Evolutionary conservation across 2,797 vertebrate genomes (phyloP), one percentile per base, ranked within the genome.

Genomic region (Smutsia gigantea): DNA sequence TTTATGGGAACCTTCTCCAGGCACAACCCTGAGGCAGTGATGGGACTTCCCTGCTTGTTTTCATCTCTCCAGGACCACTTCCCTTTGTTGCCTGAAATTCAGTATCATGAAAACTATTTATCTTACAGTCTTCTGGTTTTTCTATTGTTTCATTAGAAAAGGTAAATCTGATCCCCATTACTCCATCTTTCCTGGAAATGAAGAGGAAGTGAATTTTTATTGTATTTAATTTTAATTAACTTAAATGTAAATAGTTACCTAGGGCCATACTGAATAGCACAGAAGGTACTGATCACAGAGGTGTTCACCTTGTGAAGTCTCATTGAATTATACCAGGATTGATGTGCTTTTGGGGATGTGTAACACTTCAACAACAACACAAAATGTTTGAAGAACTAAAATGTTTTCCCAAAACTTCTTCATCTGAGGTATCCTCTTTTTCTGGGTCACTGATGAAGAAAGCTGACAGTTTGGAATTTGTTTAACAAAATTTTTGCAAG

Each of bases 221-320:
- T 87, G 17, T 79, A 93, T 83, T 92, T 95, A 61, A 94, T 42
- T 57, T 96, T 94, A 87, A 90, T 87, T 97, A 61, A 89, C 95
- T 94, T 72, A 95, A 95, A 83, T 31, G 42, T 86, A 83, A 96
- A 57, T 74, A 74, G 59, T 63, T 37, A 17, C 46, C 51, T 59
- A 46, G 69, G 82, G 71, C n/a, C 75, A 34, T 83, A 84, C 46
- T 69, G 27, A 94, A 64, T 46, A 82, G 59, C 34, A 85, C 59
- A 87, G 63, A 94, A 89, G 79, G 10, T 87, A 29, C 25, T 79
- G 69, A 93, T 87, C 78, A 78, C 14, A 93, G 59, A 95, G 31
- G 29, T 90, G 90, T 75, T 94, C 82, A 69, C n/a, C 34, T 37
- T 53, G 37, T 87, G 69, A 81, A 90, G 64, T 90, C 90, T 79